Evolutionary conservation across 2,113 vertebrate species (phyloP), one percentile per base, ranked within the genome.

Genomic region (Apus apus): DNA sequence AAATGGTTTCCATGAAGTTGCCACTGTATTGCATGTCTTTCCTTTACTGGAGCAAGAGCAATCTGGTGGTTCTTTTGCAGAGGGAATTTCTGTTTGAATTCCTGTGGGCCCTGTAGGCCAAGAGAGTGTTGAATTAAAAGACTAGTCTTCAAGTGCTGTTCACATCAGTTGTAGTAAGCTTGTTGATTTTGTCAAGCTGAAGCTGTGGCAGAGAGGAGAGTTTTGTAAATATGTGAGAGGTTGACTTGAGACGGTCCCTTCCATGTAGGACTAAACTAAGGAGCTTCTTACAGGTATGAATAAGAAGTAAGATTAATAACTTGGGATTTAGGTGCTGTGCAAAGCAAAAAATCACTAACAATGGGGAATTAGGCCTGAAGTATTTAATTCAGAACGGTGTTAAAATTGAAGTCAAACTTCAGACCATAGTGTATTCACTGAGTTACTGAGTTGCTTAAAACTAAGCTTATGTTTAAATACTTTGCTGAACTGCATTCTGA

Each of bases 21-120:
- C 20, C 8, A 2, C 38, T 5, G 1, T 32, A 10, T 25, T 70
- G 13, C 3, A 1, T n/a, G n/a, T n/a, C n/a, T n/a, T 68, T 60
- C 6, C 11, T 15, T 72, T 73, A 27, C 20, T 32, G 36, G 18
- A 10, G 11, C 29, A 11, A 23, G 66, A 56, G 20, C 13, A 40
- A 3, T 46, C 26, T 81, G 60, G 15, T 27, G 51, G 11, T 54
- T 62, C 13, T 54, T 62, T 30, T 50, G 71, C 29, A 13, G 53
- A n/a, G 32, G 16, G 14, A 45, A 34, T 87, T 81, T 60, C 22
- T 61, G 9, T 77, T 81, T 6, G 8, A 15, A 25, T 34, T 6
- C 16, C 11, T 73, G 6, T 50, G 22, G 8, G 22, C 29, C 60
- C 51, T 71, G 21, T 58, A 14, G 57, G 51, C 29, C 4, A 7